These are phyloP conservation scores for Condylostylus longicornis DNA, from an alignment of 1,140 invertebrate species.

Conservation along the genomic window DNA sequence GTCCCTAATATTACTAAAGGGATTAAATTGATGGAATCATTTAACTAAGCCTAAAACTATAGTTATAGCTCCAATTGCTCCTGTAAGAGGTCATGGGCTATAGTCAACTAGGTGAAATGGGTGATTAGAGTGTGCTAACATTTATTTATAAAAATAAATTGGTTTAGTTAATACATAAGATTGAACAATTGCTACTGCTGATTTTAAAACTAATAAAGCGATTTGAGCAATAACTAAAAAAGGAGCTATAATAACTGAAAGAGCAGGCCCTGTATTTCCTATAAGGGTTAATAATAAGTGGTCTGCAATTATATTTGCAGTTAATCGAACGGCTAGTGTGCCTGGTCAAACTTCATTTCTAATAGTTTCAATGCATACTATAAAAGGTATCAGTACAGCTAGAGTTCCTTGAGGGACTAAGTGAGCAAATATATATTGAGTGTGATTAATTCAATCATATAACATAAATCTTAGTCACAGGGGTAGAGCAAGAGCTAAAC, in stretches of 20 bases:
- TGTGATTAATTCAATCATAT: constrained; percentile 39
- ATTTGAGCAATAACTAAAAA: constrained; percentile 35
- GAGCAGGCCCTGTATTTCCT: constrained; percentile 30
- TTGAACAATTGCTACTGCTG: constrained; percentile 38
- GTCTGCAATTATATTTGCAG: constrained; percentile 53
- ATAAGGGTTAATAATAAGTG: constrained; percentile 38
- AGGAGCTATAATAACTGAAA: constrained; percentile 24
- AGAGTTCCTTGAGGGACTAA: constrained; percentile 45
- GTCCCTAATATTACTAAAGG: constrained; percentile 33
- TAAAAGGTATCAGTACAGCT: constrained; percentile 36
- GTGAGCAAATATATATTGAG: constrained; percentile 41
- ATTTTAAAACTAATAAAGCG: constrained; percentile 36
- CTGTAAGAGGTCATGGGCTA: constrained; percentile 39
- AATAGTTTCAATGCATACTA: constrained; percentile 43
- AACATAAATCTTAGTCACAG: constrained; percentile 46
- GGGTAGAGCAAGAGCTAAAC: constrained; percentile 37
- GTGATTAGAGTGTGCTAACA: constrained; percentile 33
- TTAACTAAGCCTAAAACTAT: constrained; percentile 33
- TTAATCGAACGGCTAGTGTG: constrained; percentile 46
- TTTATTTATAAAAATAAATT: constrained; percentile 35
- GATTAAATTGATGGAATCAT: constrained; percentile 36
- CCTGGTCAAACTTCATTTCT: constrained; percentile 45
- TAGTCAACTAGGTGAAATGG: constrained; percentile 39
- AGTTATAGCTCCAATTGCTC: constrained; percentile 31
- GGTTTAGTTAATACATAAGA: constrained; percentile 39